These are phyloP conservation scores for Argyresthia albistria DNA, from an alignment of 2,888 invertebrate species.

Conservation along the genomic window DNA sequence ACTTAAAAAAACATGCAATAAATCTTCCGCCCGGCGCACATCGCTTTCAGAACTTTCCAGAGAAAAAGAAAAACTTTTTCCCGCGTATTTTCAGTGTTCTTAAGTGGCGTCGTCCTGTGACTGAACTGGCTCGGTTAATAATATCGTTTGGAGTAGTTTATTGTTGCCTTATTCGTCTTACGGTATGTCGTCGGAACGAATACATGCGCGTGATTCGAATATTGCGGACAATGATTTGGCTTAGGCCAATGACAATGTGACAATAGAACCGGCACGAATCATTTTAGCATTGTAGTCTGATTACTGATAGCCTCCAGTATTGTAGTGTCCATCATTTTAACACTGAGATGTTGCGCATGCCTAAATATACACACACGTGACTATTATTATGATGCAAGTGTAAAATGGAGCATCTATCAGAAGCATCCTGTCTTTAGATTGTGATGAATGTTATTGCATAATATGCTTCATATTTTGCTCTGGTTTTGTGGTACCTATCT, in stretches of 20 bases:
- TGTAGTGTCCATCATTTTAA: no score
- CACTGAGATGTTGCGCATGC: no score
- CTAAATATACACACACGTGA: no score
- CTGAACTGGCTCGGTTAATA: slow-evolving; percentile 44
- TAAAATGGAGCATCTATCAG: no score
- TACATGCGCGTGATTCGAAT: slow-evolving; percentile 61
- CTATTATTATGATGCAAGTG: no score
- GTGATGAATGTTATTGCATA: no score
- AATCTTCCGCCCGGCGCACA: neutral
- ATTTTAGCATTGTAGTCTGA: slow-evolving; percentile 15
- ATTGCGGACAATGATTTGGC: slow-evolving; percentile 36
- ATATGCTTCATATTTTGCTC: no score
- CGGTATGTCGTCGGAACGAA: slow-evolving; percentile 69
- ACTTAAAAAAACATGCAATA: neutral
- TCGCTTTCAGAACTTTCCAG: neutral
- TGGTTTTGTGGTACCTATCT: no score
- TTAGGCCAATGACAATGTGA: slow-evolving; percentile 14
- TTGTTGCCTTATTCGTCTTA: slow-evolving; percentile 60
- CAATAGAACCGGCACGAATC: neutral
- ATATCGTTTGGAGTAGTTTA: slow-evolving; percentile 36
- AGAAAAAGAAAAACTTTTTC: neutral
- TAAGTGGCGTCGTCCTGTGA: slow-evolving; percentile 41
- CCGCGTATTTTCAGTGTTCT: neutral
- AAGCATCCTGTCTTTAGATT: no score
- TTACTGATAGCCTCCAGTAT: no score